Evolutionary conservation across 2,113 vertebrate species (phyloP), one percentile per base, ranked within the genome.

Genomic region (Dryoscopus gambensis): DNA sequence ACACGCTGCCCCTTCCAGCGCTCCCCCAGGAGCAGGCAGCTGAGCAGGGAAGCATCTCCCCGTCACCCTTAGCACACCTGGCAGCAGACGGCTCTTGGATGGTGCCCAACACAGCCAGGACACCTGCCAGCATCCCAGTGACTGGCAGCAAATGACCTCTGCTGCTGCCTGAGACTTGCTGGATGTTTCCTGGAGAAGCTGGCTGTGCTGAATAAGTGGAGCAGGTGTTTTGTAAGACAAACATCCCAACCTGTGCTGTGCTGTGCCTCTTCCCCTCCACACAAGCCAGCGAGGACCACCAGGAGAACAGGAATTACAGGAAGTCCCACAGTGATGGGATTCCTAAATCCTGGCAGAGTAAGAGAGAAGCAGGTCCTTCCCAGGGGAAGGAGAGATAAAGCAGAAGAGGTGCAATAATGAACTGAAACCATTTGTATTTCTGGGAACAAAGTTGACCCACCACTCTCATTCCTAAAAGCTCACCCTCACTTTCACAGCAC

Each of bases 1-100:
- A 1, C 6, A 5, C 3, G 2, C 15, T 2, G 39, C 47, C 28
- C 55, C 5, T 9, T 6, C 20, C 76, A 44, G 30, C 0, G 5
- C 22, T 31, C 5, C 6, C 25, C 31, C 49, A 35, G 50, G 22
- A 42, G 28, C 5, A 14, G 82, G 68, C 78, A 85, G 75, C 83
- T 20, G 59, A n/a, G 79, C 86, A 65, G 24, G 75, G 20, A n/a
- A 55, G 46, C 7, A 3, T 7, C 62, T 59, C 42, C 64, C n/a
- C 8, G 3, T 25, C 95, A 40, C 27, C 74, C 70, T 7, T 0
- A 10, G 62, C 39, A 11, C 5, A 59, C 15, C 20, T 47, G 74
- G 77, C 91, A 96, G 84, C 70, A 20, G 15, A 33, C 2, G 42
- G 78, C 53, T 59, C 56, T 0, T 53, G 94, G 69, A 64, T 12